Conservation (phyloP, 2,888 invertebrate genomes). For the Cataglyphis livida region DNA sequence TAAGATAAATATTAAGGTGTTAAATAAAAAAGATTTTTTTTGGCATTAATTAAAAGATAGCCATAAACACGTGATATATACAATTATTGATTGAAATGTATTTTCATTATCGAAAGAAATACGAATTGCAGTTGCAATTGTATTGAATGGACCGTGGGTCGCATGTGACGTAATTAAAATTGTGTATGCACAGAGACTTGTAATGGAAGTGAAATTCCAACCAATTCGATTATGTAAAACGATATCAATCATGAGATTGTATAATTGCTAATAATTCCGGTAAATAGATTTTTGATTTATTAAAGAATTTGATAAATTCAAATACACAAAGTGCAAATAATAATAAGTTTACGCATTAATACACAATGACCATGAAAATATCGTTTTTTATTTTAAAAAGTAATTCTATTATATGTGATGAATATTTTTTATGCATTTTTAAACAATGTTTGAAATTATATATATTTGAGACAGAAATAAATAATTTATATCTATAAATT, state of each 20-base stretch:
- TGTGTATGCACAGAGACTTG: conserved; percentile 57
- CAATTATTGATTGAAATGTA: conserved; percentile 12
- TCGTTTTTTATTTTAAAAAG: background rate
- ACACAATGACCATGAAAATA: background rate
- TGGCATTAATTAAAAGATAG: background rate
- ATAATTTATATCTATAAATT: background rate
- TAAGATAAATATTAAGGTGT: background rate
- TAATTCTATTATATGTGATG: background rate
- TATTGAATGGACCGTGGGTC: conserved; percentile 28
- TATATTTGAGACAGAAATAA: background rate
- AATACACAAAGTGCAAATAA: background rate
- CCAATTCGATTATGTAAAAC: conserved; percentile 35
- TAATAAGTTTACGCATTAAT: background rate
- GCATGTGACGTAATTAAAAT: conserved; percentile 71
- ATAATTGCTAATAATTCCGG: conserved; percentile 58
- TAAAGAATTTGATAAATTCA: conserved; percentile 44
- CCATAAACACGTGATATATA: background rate
- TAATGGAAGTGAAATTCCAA: conserved; percentile 61
- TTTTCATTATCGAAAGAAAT: background rate
- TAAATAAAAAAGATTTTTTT: background rate
- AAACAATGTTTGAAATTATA: conserved; percentile 1
- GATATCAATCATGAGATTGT: conserved; percentile 21
- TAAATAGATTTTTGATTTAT: conserved; percentile 65
- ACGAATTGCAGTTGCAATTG: conserved; percentile 13
- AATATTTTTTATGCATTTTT: background rate